Conservation (phyloP, 2,888 invertebrate genomes). For the Drosophila neotestacea region DNA sequence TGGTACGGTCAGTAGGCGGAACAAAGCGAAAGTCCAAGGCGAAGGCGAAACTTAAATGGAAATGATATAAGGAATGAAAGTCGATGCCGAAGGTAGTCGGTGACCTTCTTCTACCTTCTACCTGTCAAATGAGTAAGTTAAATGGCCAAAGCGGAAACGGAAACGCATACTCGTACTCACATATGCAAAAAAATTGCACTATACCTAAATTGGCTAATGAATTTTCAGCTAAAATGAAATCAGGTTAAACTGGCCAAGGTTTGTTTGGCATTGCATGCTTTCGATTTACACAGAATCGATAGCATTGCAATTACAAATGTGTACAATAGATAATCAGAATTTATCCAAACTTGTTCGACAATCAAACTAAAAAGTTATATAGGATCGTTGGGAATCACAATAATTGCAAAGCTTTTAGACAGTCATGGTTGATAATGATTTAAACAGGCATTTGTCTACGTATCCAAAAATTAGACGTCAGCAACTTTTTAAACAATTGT, state of each 20-base stretch:
- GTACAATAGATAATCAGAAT: not conserved
- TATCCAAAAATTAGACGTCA: too few relatives aligned
- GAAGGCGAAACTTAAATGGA: constrained; percentile 27
- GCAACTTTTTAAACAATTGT: too few relatives aligned
- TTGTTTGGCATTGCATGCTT: constrained; percentile 8
- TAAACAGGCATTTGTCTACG: too few relatives aligned
- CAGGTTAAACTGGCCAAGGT: not conserved
- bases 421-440: too few relatives aligned
- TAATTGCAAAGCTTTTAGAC: too few relatives aligned
- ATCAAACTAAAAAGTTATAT: too few relatives aligned
- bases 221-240: constrained; percentile 3
- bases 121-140: constrained; percentile 48
- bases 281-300: not conserved
- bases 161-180: constrained; percentile 10
- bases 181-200: constrained; percentile 32
- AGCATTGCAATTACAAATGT: not conserved
- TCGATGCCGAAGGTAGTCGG: constrained; percentile 9
- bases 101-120: constrained; percentile 46
- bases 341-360: too few relatives aligned
- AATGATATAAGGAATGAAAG: constrained; percentile 3
- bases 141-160: constrained; percentile 36
- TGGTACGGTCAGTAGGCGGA: constrained; percentile 25
- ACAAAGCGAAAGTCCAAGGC: constrained; percentile 46
- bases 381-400: too few relatives aligned
- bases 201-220: constrained; percentile 21